Evolutionary conservation across 2,113 vertebrate species (phyloP), one percentile per base, ranked within the genome.

Genomic region (Bujurquina vittata): DNA sequence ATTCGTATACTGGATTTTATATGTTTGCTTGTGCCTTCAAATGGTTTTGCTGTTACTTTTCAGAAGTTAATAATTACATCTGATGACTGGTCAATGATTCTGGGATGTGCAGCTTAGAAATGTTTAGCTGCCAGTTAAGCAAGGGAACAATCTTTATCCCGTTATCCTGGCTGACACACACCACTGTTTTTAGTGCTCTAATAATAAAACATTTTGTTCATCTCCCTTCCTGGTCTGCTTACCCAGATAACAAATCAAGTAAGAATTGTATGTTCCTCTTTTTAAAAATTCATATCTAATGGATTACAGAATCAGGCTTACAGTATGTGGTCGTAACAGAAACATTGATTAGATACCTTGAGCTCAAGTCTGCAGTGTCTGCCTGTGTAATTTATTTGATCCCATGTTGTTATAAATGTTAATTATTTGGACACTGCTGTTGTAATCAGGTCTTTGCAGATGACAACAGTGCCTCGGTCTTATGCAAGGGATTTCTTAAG

Each of bases 1-100:
- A 14, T 4, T 43, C 37, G 43, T 65, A 26, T n/a, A 4, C 35
- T 31, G 6, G 1, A 1, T 37, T 46, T 59, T 60, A 26, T 43
- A 59, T 76, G 40, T 49, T 77, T 29, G 56, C 35, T 1, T 1
- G 33, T 75, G 55, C 23, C 37, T 49, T 60, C 23, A 26, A 20
- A 17, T 33, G n/a, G 23, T 55, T 37, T 58, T 22, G 35, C 43
- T 46, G 46, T 60, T 55, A 10, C 20, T 33, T 6, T 52, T 55
- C 31, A 26, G 49, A 40, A 54, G 67, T 84, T 82, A 83, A 58
- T 83, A 80, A 77, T 58, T 77, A 73, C 22, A 62, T 85, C 2
- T 7, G 6, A 15, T 31, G 14, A 7, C 14, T 37, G 22, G 35
- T 79, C 57, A 81, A 60, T 82, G 75, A 72, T 76, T 79, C 49